Percentiles rank a stretch among this genome's conserved stretches.
phyloP scores from a whole-genome alignment of 2,113 vertebrate species.

The Pterocles orientalis region DNA sequence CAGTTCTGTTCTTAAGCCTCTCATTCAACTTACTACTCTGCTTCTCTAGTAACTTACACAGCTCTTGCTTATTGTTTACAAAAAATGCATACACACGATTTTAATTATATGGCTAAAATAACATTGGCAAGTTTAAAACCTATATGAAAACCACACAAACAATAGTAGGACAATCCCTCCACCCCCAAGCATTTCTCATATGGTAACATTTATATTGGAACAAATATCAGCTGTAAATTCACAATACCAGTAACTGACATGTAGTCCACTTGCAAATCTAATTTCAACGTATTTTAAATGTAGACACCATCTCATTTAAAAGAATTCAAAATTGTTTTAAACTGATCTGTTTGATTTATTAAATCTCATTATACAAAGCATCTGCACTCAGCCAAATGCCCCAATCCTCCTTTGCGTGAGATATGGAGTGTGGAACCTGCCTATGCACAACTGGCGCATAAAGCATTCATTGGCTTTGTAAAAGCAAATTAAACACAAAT shows the following conservation, averaged over 20 bases:
- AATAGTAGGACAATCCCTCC: background rate
- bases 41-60: background rate
- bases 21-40: background rate
- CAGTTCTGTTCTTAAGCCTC: background rate
- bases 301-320: background rate
- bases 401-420: rapidly evolving
- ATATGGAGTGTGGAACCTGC: background rate
- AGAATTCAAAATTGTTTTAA: background rate
- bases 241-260: background rate
- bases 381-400: background rate
- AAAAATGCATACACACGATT: background rate
- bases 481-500: background rate
- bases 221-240: background rate
- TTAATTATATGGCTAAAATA: background rate
- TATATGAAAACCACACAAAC: background rate
- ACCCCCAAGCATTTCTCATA: background rate
- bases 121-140: background rate
- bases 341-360: background rate
- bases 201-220: background rate
- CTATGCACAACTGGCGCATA: background rate
- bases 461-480: background rate
- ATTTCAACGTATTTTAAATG: background rate
- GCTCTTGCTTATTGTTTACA: background rate
- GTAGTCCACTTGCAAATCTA: background rate
- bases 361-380: background rate